A percentile compares a stretch with the other conserved stretches of the same genome.
phyloP scores from a whole-genome alignment of 1,140 invertebrate species.

The Camponotus vicinus region DNA sequence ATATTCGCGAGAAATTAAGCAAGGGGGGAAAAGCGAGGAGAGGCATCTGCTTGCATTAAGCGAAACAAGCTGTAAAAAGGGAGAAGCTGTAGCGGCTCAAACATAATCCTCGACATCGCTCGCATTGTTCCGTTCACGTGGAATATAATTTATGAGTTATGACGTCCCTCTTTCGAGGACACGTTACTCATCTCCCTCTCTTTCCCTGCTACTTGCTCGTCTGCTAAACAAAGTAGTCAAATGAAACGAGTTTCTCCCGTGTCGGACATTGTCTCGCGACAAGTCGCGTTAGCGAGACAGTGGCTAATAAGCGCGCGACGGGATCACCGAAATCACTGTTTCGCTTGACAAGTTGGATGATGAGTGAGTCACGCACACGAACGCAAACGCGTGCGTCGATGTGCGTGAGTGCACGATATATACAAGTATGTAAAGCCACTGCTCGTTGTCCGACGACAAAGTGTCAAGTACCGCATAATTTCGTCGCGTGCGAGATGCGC shows the following conservation, averaged over 20 bases:
- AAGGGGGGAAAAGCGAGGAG: neutral
- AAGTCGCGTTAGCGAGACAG: slow-evolving; percentile 35
- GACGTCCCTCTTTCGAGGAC: slow-evolving; percentile 11
- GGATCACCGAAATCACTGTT: slow-evolving; percentile 52
- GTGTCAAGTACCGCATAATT: slow-evolving; percentile 45
- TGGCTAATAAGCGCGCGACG: slow-evolving; percentile 18
- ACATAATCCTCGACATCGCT: slow-evolving; percentile 33
- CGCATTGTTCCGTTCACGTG: slow-evolving; percentile 73
- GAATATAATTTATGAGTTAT: slow-evolving; percentile 77
- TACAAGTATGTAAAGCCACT: neutral
- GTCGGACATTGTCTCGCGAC: slow-evolving; percentile 62
- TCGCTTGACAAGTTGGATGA: slow-evolving; percentile 34
- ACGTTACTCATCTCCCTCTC: slow-evolving; percentile 43
- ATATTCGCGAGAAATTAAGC: neutral
- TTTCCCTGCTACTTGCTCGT: neutral
- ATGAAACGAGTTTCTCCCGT: slow-evolving; percentile 37
- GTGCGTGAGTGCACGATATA: too few relatives aligned
- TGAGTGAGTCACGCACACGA: slow-evolving; percentile 16
- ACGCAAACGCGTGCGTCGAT: too few relatives aligned
- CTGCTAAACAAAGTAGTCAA: slow-evolving; percentile 33
- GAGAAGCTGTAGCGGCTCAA: neutral
- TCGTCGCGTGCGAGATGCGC: neutral
- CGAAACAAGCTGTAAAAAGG: neutral
- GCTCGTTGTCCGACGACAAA: slow-evolving; percentile 47
- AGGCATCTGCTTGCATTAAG: slow-evolving; percentile 24